Evolutionary conservation across 2,797 vertebrate genomes (phyloP).

Genomic region (Merluccius polli): DNA sequence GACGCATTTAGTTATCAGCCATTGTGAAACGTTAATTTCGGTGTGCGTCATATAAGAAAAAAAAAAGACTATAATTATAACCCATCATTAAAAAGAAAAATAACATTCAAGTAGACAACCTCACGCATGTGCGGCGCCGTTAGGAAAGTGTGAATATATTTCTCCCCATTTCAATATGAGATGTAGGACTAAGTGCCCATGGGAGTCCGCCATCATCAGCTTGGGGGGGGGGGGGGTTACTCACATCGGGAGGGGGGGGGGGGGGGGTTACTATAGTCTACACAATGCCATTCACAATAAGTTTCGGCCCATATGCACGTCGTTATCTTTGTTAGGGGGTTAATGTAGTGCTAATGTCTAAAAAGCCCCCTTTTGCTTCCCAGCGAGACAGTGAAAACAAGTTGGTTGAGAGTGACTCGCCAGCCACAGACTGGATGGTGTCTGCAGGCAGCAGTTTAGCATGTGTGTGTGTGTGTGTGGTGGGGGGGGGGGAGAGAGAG

Average conservation of each 20-base stretch:
- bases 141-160: slow-evolving; percentile 1
- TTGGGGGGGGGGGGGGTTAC: not conserved
- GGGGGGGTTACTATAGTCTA: not conserved
- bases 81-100: not conserved
- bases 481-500: not conserved
- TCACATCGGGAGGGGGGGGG: slow-evolving; percentile 34
- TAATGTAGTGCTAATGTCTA: slow-evolving; percentile 71
- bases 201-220: slow-evolving; percentile 17
- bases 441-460: slow-evolving; percentile 56
- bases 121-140: not conserved
- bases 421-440: slow-evolving; percentile 39
- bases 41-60: too few species aligned
- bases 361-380: slow-evolving; percentile 61
- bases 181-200: not conserved
- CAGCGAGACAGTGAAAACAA: slow-evolving; percentile 79
- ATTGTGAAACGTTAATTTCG: too few species aligned
- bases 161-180: not conserved
- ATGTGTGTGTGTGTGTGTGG: too few species aligned
- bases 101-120: not conserved
- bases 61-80: not conserved
- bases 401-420: slow-evolving; percentile 70
- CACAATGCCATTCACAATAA: slow-evolving; percentile 29
- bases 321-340: slow-evolving; percentile 57
- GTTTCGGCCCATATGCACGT: slow-evolving; percentile 64
- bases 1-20: too few species aligned